Conservation (phyloP, 2,113 vertebrate species). For the Malurus melanocephalus region DNA sequence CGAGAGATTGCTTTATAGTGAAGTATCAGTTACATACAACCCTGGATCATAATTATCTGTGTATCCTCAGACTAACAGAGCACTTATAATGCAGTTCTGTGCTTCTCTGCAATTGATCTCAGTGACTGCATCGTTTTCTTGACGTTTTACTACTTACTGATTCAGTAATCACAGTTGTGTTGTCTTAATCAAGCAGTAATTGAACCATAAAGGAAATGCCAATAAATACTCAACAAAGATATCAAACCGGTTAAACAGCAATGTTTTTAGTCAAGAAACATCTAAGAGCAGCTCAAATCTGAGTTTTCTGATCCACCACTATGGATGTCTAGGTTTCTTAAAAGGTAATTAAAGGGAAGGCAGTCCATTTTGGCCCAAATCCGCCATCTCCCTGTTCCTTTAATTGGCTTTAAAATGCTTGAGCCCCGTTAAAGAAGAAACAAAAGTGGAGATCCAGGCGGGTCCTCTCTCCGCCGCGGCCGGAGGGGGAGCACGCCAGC, state of each 20-base stretch:
- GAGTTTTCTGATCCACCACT: neutral
- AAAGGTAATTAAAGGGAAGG: neutral
- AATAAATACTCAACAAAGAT: neutral
- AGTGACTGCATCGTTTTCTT: neutral
- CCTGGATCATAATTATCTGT: neutral
- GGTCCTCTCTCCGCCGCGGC: neutral
- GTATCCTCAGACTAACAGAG: neutral
- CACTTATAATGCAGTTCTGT: neutral
- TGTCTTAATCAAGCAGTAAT: neutral
- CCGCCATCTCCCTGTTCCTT: rapidly evolving
- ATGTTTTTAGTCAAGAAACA: neutral
- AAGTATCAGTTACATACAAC: conserved; percentile 12
- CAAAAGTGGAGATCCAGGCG: neutral
- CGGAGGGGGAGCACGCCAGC: neutral
- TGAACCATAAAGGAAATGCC: neutral
- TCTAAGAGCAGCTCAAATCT: neutral
- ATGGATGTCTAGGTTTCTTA: neutral
- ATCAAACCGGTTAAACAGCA: neutral
- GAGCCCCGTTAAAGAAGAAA: neutral
- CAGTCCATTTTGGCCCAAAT: neutral
- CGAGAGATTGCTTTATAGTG: neutral
- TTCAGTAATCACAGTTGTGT: neutral
- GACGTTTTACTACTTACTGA: conserved; percentile 1
- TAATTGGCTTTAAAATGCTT: rapidly evolving
- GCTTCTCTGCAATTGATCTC: neutral